Percentiles rank a stretch among this genome's conserved stretches.
These are phyloP conservation scores for Regulus satrapa DNA, from an alignment of 2,113 vertebrate species.

Conservation along the genomic window DNA sequence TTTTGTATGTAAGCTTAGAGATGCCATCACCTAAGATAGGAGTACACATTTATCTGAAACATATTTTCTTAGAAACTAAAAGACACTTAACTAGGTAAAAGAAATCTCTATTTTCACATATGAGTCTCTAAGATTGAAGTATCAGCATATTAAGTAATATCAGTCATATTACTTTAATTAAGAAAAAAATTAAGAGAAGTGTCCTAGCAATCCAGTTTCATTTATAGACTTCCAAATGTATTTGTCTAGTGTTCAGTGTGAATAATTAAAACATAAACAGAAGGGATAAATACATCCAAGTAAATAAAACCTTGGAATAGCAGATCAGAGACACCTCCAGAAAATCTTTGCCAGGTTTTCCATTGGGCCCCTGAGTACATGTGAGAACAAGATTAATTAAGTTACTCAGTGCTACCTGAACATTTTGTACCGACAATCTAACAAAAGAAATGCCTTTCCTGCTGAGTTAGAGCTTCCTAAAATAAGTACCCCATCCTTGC, in stretches of 20 bases:
- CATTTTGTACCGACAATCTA: background rate
- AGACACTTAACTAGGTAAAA: background rate
- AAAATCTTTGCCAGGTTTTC: background rate
- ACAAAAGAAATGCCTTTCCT: background rate
- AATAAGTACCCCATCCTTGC: background rate
- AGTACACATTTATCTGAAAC: background rate
- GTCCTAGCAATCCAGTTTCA: background rate
- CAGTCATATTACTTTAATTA: background rate
- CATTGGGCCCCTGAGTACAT: background rate
- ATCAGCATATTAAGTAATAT: background rate
- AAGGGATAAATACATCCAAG: background rate
- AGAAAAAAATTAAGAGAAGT: background rate
- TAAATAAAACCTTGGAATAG: background rate
- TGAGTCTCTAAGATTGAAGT: background rate
- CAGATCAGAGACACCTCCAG: background rate
- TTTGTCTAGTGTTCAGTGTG: background rate
- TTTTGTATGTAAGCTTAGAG: background rate
- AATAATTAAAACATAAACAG: background rate
- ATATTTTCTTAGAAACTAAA: background rate
- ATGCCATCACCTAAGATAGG: accelerated
- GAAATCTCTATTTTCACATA: background rate
- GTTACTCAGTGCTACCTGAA: constrained; percentile 46
- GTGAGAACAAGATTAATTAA: constrained; percentile 14
- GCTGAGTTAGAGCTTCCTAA: background rate
- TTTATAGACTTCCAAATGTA: background rate